Evolutionary conservation across 2,888 invertebrate species (phyloP).

Genomic region (Megalurothrips usitatus): DNA sequence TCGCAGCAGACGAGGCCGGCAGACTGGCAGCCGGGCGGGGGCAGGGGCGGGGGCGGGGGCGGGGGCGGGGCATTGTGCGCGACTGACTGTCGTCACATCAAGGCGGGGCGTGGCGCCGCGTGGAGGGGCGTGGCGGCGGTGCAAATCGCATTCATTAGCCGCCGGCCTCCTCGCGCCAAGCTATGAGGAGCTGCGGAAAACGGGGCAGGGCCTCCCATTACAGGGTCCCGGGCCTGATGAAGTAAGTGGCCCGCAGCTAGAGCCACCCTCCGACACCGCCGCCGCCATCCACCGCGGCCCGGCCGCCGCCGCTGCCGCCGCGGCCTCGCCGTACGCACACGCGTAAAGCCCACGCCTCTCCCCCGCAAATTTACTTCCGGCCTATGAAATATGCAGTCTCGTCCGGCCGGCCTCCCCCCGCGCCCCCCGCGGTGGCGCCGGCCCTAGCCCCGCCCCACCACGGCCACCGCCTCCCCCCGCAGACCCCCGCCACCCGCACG

Average conservation of each 20-base stretch:
- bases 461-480: not conserved
- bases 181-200: too few relatives aligned
- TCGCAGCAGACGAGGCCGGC: too few relatives aligned
- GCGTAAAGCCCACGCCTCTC: not conserved
- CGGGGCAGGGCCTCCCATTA: too few relatives aligned
- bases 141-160: constrained; percentile 9
- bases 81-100: too few relatives aligned
- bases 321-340: not conserved
- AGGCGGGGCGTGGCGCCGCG: not conserved
- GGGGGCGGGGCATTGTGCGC: too few relatives aligned
- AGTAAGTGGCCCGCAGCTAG: too few relatives aligned
- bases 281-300: too few relatives aligned
- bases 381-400: not conserved
- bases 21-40: too few relatives aligned
- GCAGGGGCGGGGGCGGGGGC: too few relatives aligned
- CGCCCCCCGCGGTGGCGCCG: not conserved
- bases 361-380: constrained; percentile 12
- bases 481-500: not conserved
- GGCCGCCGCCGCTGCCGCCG: too few relatives aligned
- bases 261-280: not conserved
- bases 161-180: not conserved
- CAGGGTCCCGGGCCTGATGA: not conserved
- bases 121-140: not conserved
- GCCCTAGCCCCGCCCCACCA: not conserved
- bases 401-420: not conserved